Percentiles rank a stretch among this genome's conserved stretches.
phyloP scores from a whole-genome alignment of 2,797 vertebrate genomes.

The Acanthiza pusilla region DNA sequence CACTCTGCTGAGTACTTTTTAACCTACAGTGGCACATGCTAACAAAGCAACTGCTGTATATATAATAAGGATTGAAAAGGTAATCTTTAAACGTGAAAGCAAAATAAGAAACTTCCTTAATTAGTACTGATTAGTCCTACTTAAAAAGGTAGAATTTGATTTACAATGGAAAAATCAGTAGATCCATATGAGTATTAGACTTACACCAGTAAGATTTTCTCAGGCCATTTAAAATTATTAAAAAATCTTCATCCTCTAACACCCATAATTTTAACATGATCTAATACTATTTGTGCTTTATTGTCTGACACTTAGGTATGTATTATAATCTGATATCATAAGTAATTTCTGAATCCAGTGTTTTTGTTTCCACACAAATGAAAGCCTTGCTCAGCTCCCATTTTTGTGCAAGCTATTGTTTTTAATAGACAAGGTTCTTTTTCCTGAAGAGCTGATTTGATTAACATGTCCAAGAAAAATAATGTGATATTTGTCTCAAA shows the following conservation, averaged over 20 bases:
- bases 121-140: constrained; percentile 54
- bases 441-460: constrained; percentile 7
- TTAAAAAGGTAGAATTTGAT: constrained; percentile 21
- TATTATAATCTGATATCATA: neutral
- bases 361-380: constrained; percentile 7
- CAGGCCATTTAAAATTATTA: neutral
- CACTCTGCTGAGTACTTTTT: constrained; percentile 71
- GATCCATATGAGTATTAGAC: neutral
- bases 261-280: neutral
- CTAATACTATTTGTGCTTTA: neutral
- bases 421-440: neutral
- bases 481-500: neutral
- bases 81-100: constrained; percentile 54
- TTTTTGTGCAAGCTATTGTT: neutral
- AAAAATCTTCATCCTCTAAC: neutral
- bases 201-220: neutral
- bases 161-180: constrained; percentile 3
- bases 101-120: constrained; percentile 66
- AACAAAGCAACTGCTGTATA: constrained; percentile 41
- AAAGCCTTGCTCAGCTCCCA: neutral
- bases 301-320: neutral
- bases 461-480: constrained; percentile 7
- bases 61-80: constrained; percentile 29
- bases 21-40: constrained; percentile 50
- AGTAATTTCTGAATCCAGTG: neutral